Evolutionary conservation across 2,797 vertebrate species (phyloP).

Genomic region (Tapera naevia): DNA sequence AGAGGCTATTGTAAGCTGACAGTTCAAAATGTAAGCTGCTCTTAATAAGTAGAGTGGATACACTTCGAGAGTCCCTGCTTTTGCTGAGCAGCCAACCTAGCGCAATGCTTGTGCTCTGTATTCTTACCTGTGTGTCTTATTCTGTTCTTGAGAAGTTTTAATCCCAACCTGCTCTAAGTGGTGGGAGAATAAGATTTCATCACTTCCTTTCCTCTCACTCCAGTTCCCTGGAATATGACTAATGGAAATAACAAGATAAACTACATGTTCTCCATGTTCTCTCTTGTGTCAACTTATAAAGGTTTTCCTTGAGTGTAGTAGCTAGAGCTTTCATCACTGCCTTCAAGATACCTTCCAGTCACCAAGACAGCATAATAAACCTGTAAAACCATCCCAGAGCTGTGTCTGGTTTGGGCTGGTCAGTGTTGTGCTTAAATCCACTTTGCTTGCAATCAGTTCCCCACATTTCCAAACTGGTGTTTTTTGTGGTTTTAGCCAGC

Average conservation of each 20-base stretch:
- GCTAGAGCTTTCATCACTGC: not conserved
- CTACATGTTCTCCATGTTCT: not conserved
- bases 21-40: constrained; percentile 55
- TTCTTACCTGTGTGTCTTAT: constrained; percentile 1
- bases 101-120: not conserved
- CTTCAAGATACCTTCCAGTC: not conserved
- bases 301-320: not conserved
- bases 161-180: not conserved
- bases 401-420: not conserved
- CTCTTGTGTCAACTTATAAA: not conserved
- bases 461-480: not conserved
- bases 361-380: not conserved
- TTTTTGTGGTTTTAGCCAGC: not conserved
- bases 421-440: not conserved
- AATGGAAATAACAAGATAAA: not conserved
- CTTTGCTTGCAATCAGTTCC: not conserved
- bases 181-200: not conserved
- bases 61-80: not conserved
- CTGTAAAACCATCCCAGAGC: not conserved
- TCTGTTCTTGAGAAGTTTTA: constrained; percentile 23
- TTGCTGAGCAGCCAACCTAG: not conserved
- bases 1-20: constrained; percentile 56
- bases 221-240: not conserved
- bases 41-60: constrained; percentile 28
- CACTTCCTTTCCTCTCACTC: not conserved